Base-by-base conservation (phyloP, 1,140 invertebrate species). In the Sarcophaga peregrina region DNA sequence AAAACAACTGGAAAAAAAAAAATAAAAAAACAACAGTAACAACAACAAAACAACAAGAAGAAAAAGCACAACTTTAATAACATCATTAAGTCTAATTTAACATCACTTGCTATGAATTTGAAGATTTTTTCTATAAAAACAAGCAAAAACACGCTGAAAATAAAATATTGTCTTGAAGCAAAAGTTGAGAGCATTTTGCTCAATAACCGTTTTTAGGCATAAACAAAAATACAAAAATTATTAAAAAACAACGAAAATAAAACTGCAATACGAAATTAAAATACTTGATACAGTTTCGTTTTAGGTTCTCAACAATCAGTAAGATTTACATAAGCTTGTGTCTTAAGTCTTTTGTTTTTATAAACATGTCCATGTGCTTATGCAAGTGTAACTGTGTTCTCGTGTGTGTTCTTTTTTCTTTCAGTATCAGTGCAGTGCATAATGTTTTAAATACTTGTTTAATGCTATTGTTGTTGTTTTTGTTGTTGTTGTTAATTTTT, bases 301-400 rank as follows among this genome's bases (percentile, higher is more conserved):
- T 13, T 15, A 8, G 58, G 5, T 68, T 68, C 17, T 72, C n/a
- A 8, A 17, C 17, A 20, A 48, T 17, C 7, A 13, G 9, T 13
- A n/a, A 48, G 15, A 17, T 46, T 46, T 52, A 78, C 9, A 47
- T 37, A 4, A 13, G 75, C 17, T 50, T 50, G 48, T 78, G 75
- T 50, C 47, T 78, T 50, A 78, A 78, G 47, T 78, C 75, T 78
- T 78, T 78, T 50, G 75, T 78, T 78, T 78, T 74, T 8, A 2
- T 74, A 5, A 37, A 37, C 25, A 37, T 37, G 25, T 4, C 25
- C 25, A 37, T 37, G 25, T 37, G 25, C 25, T 37, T 37, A 37
- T 37, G 25, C 25, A 37, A 37, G 25, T 37, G 25, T 37, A 37
- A 37, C 25, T 37, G 25, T 37, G 25, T 37, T 37, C 25, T 37